These are phyloP conservation scores for Ochropacha duplaris DNA, from an alignment of 2,888 invertebrate genomes.

Conservation along the genomic window DNA sequence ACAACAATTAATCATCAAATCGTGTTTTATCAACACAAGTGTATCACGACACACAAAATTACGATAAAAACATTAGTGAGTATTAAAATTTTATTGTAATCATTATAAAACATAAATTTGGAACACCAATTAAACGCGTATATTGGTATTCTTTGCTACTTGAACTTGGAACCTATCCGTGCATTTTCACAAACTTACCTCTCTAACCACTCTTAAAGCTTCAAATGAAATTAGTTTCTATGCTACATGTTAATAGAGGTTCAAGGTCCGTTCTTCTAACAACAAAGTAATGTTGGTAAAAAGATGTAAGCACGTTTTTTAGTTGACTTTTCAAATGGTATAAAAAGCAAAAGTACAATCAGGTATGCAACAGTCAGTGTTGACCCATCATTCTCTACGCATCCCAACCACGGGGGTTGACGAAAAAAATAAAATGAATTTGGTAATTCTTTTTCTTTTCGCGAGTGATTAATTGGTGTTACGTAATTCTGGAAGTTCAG, in stretches of 20 bases:
- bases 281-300: constrained; percentile 36
- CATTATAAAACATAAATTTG: constrained; percentile 37
- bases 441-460: constrained; percentile 52
- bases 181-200: constrained; percentile 44
- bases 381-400: constrained; percentile 49
- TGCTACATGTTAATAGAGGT: constrained; percentile 10
- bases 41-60: constrained; percentile 1
- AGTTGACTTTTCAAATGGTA: constrained; percentile 66
- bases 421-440: constrained; percentile 48
- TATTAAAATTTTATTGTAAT: constrained; percentile 23
- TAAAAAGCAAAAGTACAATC: constrained; percentile 65
- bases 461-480: constrained; percentile 24
- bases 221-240: constrained; percentile 24
- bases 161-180: constrained; percentile 58
- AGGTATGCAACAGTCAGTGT: constrained; percentile 58
- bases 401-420: constrained; percentile 40
- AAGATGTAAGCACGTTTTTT: constrained; percentile 67
- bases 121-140: constrained; percentile 44
- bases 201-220: background rate
- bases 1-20: background rate
- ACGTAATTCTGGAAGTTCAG: constrained; percentile 10
- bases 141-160: constrained; percentile 35
- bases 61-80: background rate
- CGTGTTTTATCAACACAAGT: background rate
- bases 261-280: constrained; percentile 5